Percentiles rank a stretch among this genome's conserved stretches.
Conservation (phyloP, 2,797 vertebrate species). For the Lophura swinhoii region DNA sequence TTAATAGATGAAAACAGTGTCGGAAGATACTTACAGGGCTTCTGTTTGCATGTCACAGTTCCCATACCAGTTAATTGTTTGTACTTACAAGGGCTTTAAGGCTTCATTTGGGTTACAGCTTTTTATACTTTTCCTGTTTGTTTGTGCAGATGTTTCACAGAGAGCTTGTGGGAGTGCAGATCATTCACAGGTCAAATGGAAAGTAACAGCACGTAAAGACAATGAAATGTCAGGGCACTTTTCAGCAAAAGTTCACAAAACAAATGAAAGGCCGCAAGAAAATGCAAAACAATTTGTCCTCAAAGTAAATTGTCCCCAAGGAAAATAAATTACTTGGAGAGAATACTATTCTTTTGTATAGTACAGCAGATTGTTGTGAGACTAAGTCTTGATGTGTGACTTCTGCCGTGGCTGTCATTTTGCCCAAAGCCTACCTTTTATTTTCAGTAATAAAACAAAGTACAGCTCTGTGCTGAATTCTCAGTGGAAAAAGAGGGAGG, state of each 20-base stretch:
- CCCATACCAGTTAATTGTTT: not conserved
- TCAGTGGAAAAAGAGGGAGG: not conserved
- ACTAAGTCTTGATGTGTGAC: not conserved
- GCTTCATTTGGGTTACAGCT: not conserved
- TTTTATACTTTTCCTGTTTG: not conserved
- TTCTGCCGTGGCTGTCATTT: not conserved
- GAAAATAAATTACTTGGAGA: not conserved
- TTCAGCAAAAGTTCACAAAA: not conserved
- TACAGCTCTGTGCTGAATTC: not conserved
- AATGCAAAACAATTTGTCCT: not conserved
- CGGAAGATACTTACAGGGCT: not conserved
- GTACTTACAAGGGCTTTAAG: not conserved
- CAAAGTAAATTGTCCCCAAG: not conserved
- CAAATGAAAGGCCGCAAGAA: not conserved
- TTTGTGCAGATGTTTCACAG: not conserved
- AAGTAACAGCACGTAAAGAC: not conserved
- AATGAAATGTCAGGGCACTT: not conserved
- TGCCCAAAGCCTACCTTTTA: slow-evolving; percentile 5
- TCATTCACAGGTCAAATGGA: not conserved
- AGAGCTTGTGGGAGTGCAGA: not conserved
- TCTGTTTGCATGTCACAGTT: not conserved
- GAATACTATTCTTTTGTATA: not conserved
- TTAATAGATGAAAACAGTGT: not conserved
- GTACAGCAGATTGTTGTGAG: not conserved
- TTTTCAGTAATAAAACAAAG: not conserved